Conservation (phyloP, 2,113 vertebrate genomes). For the Poeciliopsis prolifica region DNA sequence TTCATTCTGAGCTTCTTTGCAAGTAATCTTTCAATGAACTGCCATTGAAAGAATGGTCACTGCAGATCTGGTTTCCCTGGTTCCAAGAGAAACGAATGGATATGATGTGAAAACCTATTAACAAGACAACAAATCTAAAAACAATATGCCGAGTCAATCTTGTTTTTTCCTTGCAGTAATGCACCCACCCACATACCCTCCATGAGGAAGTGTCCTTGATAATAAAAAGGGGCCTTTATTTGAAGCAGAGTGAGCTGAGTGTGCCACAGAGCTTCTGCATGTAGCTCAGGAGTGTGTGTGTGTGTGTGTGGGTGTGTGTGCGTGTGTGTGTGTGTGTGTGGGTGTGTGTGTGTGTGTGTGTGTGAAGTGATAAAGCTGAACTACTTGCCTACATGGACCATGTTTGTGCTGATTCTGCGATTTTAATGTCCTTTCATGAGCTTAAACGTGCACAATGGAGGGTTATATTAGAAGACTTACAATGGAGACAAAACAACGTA, state of each 20-base stretch:
- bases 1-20: not conserved
- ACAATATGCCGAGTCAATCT: conserved; percentile 3
- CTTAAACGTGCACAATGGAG: conserved; percentile 44
- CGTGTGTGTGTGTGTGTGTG: conserved; percentile 4
- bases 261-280: conserved; percentile 16
- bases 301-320: not conserved
- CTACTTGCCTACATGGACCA: conserved; percentile 45
- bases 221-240: conserved; percentile 47
- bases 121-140: not conserved
- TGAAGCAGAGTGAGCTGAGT: conserved; percentile 34
- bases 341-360: not conserved
- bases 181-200: not conserved
- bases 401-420: conserved; percentile 43
- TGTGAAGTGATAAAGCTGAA: conserved; percentile 43
- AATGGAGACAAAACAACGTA: too few relatives aligned
- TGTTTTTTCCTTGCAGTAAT: not conserved
- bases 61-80: conserved; percentile 40
- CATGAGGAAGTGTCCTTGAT: conserved; percentile 42
- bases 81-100: conserved; percentile 15
- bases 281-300: conserved; percentile 37
- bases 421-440: conserved; percentile 51
- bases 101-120: conserved; percentile 26
- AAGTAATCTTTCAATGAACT: conserved; percentile 14
- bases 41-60: conserved; percentile 1
- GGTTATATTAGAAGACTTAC: conserved; percentile 41